Conservation (phyloP, 2,113 vertebrate species). For the Petaurus breviceps region DNA sequence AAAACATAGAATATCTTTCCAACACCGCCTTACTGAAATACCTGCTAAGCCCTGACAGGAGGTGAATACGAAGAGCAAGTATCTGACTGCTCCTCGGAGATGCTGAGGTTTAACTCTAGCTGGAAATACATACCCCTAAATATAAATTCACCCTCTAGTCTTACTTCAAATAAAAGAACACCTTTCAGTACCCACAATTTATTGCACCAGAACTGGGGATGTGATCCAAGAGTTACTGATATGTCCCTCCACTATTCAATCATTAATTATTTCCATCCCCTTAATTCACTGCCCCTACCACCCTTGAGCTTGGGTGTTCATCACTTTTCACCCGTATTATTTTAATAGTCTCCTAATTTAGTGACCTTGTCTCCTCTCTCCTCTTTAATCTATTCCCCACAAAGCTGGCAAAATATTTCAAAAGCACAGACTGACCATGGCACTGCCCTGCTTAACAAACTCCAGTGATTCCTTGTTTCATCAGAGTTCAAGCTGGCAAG, state of each 20-base stretch:
- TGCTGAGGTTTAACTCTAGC: background rate
- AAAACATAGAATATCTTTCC: background rate
- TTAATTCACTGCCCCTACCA: background rate
- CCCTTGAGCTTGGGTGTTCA: background rate
- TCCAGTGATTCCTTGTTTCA: background rate
- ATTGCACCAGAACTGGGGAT: background rate
- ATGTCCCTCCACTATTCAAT: background rate
- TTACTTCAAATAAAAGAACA: background rate
- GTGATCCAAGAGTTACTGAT: background rate
- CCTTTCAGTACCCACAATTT: background rate
- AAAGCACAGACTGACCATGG: background rate
- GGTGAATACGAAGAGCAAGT: background rate
- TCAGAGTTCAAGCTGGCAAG: background rate
- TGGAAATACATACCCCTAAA: background rate
- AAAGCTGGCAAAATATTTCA: background rate
- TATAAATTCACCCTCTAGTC: background rate
- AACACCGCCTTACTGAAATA: conserved; percentile 4
- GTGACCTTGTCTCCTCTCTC: background rate
- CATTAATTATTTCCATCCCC: background rate
- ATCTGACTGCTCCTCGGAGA: background rate
- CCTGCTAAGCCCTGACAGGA: background rate
- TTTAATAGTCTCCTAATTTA: background rate
- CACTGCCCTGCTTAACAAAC: background rate
- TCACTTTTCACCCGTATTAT: background rate
- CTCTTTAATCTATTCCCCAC: background rate